Percentiles rank a stretch among this genome's conserved stretches.
phyloP scores from a whole-genome alignment of 2,113 vertebrate species.

The Condylura cristata region DNA sequence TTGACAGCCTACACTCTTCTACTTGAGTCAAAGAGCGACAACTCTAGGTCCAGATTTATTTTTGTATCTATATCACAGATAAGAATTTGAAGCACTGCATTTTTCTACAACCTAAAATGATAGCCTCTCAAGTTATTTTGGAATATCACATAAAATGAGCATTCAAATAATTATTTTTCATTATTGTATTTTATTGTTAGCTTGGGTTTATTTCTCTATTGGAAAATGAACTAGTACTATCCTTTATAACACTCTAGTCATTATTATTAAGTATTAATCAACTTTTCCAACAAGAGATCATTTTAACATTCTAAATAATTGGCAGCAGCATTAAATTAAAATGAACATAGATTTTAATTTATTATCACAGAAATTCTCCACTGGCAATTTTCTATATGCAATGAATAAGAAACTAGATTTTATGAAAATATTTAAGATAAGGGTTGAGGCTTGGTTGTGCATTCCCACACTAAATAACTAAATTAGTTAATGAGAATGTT shows the following conservation, averaged over 20 bases:
- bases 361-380: not conserved
- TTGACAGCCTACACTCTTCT: not conserved
- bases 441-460: not conserved
- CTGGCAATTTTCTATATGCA: not conserved
- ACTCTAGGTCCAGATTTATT: not conserved
- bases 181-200: not conserved
- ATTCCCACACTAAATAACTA: not conserved
- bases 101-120: not conserved
- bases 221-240: not conserved
- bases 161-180: not conserved
- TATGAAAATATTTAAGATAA: not conserved
- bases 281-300: not conserved
- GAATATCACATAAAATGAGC: not conserved
- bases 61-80: not conserved
- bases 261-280: not conserved
- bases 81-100: not conserved
- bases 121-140: not conserved
- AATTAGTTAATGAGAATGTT: not conserved
- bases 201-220: not conserved
- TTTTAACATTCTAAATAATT: not conserved
- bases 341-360: constrained; percentile 7
- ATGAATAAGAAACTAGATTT: not conserved
- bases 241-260: not conserved
- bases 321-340: not conserved
- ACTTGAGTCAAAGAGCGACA: not conserved